Percentiles rank a stretch among this genome's conserved stretches.
These are phyloP conservation scores for Gibbula magus DNA, from an alignment of 2,888 invertebrate species.

Conservation along the genomic window DNA sequence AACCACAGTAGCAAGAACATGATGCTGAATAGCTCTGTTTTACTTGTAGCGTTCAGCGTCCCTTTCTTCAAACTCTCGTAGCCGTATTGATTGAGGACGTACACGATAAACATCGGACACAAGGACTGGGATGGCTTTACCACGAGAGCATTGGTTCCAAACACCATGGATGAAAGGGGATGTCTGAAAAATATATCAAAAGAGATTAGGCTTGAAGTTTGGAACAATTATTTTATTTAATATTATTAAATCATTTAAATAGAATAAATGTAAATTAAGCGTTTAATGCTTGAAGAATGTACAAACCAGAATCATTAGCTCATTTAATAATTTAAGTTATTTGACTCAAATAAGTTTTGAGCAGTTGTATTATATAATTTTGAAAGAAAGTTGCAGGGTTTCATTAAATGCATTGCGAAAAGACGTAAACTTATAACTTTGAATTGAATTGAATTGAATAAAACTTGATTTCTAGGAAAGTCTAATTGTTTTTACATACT, in stretches of 20 bases:
- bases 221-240: neutral
- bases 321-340: too few species aligned
- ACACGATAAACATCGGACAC: constrained; percentile 70
- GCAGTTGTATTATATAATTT: too few species aligned
- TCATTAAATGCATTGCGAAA: too few species aligned
- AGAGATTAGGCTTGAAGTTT: neutral
- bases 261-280: neutral
- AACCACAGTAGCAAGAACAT: constrained; percentile 64
- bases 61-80: constrained; percentile 56
- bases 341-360: too few species aligned
- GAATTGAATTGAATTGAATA: too few species aligned
- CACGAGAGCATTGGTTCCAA: constrained; percentile 71
- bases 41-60: constrained; percentile 27
- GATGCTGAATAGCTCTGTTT: constrained; percentile 43
- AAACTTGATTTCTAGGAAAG: too few species aligned
- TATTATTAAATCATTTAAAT: neutral
- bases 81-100: constrained; percentile 66
- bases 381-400: too few species aligned
- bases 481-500: constrained; percentile 49
- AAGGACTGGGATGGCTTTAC: constrained; percentile 72
- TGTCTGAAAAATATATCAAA: constrained; percentile 58
- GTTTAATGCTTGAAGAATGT: too few species aligned
- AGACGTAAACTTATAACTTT: too few species aligned
- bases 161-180: constrained; percentile 72
- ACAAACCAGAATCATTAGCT: too few species aligned